A percentile compares a stretch with the other conserved stretches of the same genome.
phyloP scores from a whole-genome alignment of 23 tunicate genomes.

The Botrylloides violaceus region DNA sequence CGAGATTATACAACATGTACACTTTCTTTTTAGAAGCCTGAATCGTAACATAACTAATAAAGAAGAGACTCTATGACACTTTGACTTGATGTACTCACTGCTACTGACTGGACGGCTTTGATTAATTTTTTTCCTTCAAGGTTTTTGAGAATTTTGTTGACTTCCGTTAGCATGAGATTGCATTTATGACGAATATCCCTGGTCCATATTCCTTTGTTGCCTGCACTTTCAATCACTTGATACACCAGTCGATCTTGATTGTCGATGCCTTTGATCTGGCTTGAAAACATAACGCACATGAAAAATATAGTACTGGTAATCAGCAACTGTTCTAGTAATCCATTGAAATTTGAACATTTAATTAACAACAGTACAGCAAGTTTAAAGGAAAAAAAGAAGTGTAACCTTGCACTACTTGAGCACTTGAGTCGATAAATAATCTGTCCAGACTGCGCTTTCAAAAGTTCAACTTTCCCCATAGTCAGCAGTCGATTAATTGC shows the following conservation, averaged over 20 bases:
- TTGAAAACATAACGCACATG: constrained; percentile 19
- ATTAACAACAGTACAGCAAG: neutral
- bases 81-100: constrained; percentile 24
- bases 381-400: neutral
- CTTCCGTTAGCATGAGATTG: constrained; percentile 91
- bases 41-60: neutral
- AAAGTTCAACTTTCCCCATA: constrained; percentile 77
- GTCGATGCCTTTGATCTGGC: constrained; percentile 79
- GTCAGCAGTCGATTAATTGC: constrained; percentile 80
- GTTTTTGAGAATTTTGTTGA: constrained; percentile 73
- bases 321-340: neutral
- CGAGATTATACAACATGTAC: constrained; percentile 75
- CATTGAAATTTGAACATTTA: neutral
- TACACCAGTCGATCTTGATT: constrained; percentile 75
- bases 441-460: constrained; percentile 65
- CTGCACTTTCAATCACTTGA: constrained; percentile 85
- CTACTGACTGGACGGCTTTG: constrained; percentile 88
- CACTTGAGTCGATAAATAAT: constrained; percentile 58
- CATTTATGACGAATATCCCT: constrained; percentile 73
- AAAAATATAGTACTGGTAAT: neutral
- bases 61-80: neutral
- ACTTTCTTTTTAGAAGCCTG: constrained; percentile 83
- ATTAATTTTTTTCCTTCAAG: constrained; percentile 80
- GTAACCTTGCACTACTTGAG: constrained; percentile 43
- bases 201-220: constrained; percentile 88